These are phyloP conservation scores for Pammene fasciana DNA, from an alignment of 2,888 invertebrate genomes.

Conservation along the genomic window DNA sequence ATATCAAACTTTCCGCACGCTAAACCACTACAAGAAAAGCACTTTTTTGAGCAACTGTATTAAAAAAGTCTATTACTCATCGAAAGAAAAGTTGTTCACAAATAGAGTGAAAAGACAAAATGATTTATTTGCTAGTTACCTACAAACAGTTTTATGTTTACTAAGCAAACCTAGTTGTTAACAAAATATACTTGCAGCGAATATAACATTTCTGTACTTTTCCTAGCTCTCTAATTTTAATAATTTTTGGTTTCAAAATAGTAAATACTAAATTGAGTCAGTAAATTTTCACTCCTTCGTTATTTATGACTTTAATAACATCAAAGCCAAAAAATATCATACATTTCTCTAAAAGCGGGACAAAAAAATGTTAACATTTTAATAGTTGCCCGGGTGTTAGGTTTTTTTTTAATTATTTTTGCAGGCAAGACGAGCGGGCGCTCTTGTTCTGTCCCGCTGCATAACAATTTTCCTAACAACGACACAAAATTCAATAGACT, in stretches of 20 bases:
- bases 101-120: too few relatives aligned
- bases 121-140: background rate
- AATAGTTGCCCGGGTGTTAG: conserved; percentile 1
- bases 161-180: background rate
- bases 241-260: too few relatives aligned
- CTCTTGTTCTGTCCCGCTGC: conserved; percentile 30
- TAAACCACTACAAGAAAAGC: too few relatives aligned
- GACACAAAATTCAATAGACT: background rate
- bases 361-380: background rate
- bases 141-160: background rate
- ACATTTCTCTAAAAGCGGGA: background rate
- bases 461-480: conserved; percentile 29
- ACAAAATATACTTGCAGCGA: background rate
- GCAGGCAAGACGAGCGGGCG: conserved; percentile 16
- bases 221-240: too few relatives aligned
- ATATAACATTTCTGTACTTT: background rate
- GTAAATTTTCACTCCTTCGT: background rate
- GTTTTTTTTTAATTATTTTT: conserved; percentile 18
- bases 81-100: too few relatives aligned
- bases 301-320: background rate
- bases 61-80: too few relatives aligned
- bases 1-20: too few relatives aligned
- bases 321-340: background rate
- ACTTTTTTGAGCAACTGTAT: too few relatives aligned
- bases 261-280: too few relatives aligned